Evolutionary conservation across 2,113 vertebrate species (phyloP), one percentile per base, ranked within the genome.

Genomic region (Bombycilla garrulus): DNA sequence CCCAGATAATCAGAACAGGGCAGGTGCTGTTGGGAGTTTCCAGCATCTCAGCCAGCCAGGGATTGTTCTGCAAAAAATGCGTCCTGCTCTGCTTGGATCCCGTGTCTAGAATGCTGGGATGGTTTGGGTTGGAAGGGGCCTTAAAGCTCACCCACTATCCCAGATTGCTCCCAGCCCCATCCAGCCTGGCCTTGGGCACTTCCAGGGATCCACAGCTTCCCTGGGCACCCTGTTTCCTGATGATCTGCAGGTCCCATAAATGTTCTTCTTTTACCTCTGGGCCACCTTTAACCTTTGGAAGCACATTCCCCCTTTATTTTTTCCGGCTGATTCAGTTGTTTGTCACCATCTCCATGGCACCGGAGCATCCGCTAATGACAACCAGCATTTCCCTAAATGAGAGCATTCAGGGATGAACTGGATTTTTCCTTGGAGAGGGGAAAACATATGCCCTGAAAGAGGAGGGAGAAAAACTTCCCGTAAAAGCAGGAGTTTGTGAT

Each of bases 331-430:
- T 90, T 81, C 81, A 54, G 47, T 66, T 92, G 87, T 90, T 94
- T 96, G 83, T 86, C 81, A 64, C 88, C 65, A 36, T 86, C 73
- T 89, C 89, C 77, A 47, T 88, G 92, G 76, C 14, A 77, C 26
- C 69, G 4, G 8, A 80, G 45, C 69, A 33, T 81, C 81, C 6
- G 22, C 67, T 82, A 15, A 35, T 28, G 85, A 35, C 85, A 65
- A 9, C 35, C 5, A 42, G 42, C 74, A 5, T 47, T 50, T 56
- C 47, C 1, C 36, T 54, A 65, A 93, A 85, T 56, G 44, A 44
- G 83, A 53, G 86, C 15, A 45, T 81, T 92, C 57, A 72, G 73
- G 56, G 54, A 17, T 11, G 45, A 86, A 47, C 38, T 25, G 31
- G 8, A 11, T 40, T 70, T 93, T 62, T 64, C 22, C 85, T 88